Conservation (phyloP, 2,888 invertebrate species). For the Sepioteuthis lessoniana region DNA sequence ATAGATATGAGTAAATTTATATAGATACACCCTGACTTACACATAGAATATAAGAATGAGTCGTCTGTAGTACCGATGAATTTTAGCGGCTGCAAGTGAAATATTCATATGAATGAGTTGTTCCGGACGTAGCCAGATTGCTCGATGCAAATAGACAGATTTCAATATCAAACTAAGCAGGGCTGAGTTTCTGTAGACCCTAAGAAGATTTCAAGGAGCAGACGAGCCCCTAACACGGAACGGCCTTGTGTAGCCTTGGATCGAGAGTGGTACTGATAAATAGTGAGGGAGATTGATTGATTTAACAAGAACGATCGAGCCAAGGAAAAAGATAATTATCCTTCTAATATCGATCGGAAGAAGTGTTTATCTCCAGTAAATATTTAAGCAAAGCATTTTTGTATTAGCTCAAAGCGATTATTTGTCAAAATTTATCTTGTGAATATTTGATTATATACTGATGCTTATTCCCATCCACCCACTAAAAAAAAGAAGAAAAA, state of each 20-base stretch:
- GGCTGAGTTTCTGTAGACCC: not conserved
- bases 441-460: not conserved
- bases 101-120: no score
- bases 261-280: not conserved
- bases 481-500: no score
- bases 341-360: not conserved
- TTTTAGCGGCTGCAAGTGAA: no score
- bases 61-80: no score
- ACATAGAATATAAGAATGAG: no score
- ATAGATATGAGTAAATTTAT: no score
- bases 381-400: not conserved
- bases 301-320: not conserved
- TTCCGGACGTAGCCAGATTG: no score
- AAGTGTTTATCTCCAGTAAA: not conserved
- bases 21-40: no score
- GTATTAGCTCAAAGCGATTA: not conserved
- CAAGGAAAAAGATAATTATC: not conserved
- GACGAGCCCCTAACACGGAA: not conserved
- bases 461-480: not conserved
- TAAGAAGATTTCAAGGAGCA: no score
- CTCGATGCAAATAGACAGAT: no score
- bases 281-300: not conserved
- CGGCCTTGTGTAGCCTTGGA: not conserved
- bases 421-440: not conserved
- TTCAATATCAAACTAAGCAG: no score